Evolutionary conservation across 2,888 invertebrate species (phyloP).

Genomic region (Watsonalla cultraria): DNA sequence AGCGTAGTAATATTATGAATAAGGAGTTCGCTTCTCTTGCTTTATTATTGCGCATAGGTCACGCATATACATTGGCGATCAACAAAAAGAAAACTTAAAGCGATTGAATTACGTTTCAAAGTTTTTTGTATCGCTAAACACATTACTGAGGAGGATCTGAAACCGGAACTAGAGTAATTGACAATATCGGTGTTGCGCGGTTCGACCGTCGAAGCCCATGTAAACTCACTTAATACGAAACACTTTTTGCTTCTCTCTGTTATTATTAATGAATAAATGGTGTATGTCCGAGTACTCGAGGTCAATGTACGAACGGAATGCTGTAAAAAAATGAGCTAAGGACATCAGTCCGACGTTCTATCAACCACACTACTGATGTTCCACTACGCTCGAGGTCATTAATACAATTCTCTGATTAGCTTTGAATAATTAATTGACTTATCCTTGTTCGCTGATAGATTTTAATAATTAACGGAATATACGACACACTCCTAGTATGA

Average conservation of each 20-base stretch:
- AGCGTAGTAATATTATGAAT: slow-evolving; percentile 12
- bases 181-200: slow-evolving; percentile 39
- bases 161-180: slow-evolving; percentile 71
- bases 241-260: slow-evolving; percentile 63
- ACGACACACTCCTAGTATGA: background rate
- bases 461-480: background rate
- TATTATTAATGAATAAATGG: slow-evolving; percentile 70
- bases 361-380: slow-evolving; percentile 46
- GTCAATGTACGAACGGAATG: slow-evolving; percentile 68
- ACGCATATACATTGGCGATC: slow-evolving; percentile 26
- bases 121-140: slow-evolving; percentile 40
- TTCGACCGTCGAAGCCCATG: slow-evolving; percentile 21
- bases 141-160: slow-evolving; percentile 65
- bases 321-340: slow-evolving; percentile 69
- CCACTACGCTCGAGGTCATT: slow-evolving; percentile 46
- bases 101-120: slow-evolving; percentile 56
- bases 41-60: slow-evolving; percentile 16
- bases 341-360: slow-evolving; percentile 58
- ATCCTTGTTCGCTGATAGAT: background rate
- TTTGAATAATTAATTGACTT: slow-evolving; percentile 48
- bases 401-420: slow-evolving; percentile 44
- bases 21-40: slow-evolving; percentile 31
- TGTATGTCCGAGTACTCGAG: slow-evolving; percentile 62
- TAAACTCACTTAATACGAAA: slow-evolving; percentile 61
- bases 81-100: slow-evolving; percentile 47